phyloP scores from a whole-genome alignment of 2,113 vertebrate species.

The Nesogale talazaci region DNA sequence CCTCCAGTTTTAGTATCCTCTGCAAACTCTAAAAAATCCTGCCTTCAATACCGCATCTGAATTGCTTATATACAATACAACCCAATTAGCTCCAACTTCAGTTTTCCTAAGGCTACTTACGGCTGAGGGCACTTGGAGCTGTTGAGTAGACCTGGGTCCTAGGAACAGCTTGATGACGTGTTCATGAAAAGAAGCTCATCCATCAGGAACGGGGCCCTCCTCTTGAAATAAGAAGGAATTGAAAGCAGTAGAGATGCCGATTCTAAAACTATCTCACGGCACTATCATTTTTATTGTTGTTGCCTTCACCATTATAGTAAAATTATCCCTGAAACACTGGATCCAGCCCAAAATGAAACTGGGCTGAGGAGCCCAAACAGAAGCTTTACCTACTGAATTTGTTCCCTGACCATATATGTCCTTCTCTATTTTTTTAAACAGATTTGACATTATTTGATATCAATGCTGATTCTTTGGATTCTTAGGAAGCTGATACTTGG shows the following conservation, averaged over 20 bases:
- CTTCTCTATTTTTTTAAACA: not conserved
- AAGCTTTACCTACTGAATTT: not conserved
- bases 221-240: conserved; percentile 56
- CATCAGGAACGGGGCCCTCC: conserved; percentile 55
- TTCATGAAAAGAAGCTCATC: conserved; percentile 72
- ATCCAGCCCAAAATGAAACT: not conserved
- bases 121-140: conserved; percentile 70
- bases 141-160: conserved; percentile 65
- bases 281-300: conserved; percentile 40
- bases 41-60: conserved; percentile 82
- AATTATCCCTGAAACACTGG: conserved; percentile 14
- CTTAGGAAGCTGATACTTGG: not conserved
- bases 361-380: not conserved
- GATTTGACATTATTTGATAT: not conserved
- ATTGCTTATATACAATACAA: conserved; percentile 80
- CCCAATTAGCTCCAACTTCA: conserved; percentile 80
- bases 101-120: conserved; percentile 78
- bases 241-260: not conserved
- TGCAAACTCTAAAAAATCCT: conserved; percentile 82
- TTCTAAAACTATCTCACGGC: conserved; percentile 24
- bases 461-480: conserved; percentile 1
- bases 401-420: not conserved
- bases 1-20: conserved; percentile 82
- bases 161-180: conserved; percentile 58
- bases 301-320: not conserved